Conservation (phyloP, 2,797 vertebrate species). For the Erpetoichthys calabaricus region DNA sequence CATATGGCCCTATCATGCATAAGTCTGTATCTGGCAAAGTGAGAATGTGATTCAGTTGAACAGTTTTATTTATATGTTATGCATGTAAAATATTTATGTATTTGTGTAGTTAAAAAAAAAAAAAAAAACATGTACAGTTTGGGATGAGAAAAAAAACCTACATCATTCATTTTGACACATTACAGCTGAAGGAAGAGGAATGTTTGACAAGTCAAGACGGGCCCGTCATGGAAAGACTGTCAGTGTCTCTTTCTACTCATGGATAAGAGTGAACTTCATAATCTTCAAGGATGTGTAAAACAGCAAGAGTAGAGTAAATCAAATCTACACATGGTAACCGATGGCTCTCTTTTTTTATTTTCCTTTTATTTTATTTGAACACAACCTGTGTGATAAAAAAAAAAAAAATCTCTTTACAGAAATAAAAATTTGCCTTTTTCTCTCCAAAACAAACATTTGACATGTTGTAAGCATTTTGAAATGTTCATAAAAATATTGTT, state of each 20-base stretch:
- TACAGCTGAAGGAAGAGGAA: slow-evolving; percentile 96
- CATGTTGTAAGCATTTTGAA: slow-evolving; percentile 72
- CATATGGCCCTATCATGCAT: too few species aligned
- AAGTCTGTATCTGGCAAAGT: too few species aligned
- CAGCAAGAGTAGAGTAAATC: slow-evolving; percentile 74
- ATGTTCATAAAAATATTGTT: slow-evolving; percentile 78
- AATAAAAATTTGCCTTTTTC: slow-evolving; percentile 30
- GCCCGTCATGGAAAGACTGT: slow-evolving; percentile 67
- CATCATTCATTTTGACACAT: slow-evolving; percentile 99
- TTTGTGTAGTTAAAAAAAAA: slow-evolving; percentile 25
- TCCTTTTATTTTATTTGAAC: slow-evolving; percentile 94
- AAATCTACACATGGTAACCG: slow-evolving; percentile 81
- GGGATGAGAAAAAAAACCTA: slow-evolving; percentile 90
- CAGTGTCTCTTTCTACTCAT: slow-evolving; percentile 72
- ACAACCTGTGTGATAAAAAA: slow-evolving; percentile 71
- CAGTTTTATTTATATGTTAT: not conserved
- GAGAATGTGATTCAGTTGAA: too few species aligned
- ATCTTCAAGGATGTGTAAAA: slow-evolving; percentile 45
- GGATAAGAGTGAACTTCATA: slow-evolving; percentile 49
- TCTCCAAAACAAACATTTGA: slow-evolving; percentile 45
- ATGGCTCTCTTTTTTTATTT: slow-evolving; percentile 78
- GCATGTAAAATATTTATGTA: slow-evolving; percentile 1
- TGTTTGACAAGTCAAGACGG: slow-evolving; percentile 54
- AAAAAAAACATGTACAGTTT: slow-evolving; percentile 28
- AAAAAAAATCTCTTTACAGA: slow-evolving; percentile 67